Evolutionary conservation across 2,113 vertebrate species (phyloP).

Genomic region (Haplotaxodon microlepis): DNA sequence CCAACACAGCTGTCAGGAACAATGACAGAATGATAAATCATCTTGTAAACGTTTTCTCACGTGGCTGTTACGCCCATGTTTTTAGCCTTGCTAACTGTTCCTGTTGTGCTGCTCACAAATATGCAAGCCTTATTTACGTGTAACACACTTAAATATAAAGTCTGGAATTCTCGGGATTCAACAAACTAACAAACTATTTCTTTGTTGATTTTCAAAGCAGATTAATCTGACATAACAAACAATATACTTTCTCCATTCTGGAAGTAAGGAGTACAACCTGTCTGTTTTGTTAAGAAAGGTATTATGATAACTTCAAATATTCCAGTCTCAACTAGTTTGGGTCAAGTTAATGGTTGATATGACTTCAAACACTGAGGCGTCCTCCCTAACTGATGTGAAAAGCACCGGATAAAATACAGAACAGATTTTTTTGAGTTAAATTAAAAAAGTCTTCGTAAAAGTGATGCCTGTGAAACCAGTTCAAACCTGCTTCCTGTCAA

Average conservation of each 20-base stretch:
- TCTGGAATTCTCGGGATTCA: background rate
- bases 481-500: background rate
- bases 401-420: background rate
- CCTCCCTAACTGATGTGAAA: background rate
- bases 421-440: background rate
- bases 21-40: background rate
- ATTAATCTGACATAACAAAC: accelerated
- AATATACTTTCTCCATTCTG: background rate
- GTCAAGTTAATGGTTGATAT: background rate
- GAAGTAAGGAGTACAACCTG: background rate
- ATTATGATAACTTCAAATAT: background rate
- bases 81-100: background rate
- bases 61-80: background rate
- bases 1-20: background rate
- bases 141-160: background rate
- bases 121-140: background rate
- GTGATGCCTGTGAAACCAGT: accelerated
- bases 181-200: background rate
- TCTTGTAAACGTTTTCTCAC: background rate
- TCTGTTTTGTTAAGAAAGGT: background rate
- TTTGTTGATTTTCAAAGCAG: background rate
- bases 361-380: background rate
- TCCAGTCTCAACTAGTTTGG: background rate
- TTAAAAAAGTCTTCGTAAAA: background rate
- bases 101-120: background rate